Evolutionary conservation across 2,888 invertebrate genomes (phyloP).

Genomic region (Xanthia icteritia): DNA sequence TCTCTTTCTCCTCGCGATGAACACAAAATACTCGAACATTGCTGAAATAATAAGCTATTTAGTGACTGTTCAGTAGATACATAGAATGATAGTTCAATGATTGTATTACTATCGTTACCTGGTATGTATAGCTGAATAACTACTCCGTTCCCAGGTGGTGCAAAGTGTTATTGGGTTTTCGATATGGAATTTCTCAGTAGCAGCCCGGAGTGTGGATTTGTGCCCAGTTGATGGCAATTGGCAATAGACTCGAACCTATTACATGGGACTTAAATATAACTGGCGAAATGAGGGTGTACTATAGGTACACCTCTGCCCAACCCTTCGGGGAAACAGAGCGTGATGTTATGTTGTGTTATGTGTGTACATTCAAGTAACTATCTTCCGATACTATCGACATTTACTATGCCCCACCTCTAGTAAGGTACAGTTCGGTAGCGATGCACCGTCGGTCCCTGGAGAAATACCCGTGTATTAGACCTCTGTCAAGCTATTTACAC

Average conservation of each 20-base stretch:
- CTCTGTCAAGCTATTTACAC: slow-evolving; percentile 63
- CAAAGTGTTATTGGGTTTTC: not conserved
- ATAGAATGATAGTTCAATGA: not conserved
- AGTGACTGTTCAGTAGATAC: not conserved
- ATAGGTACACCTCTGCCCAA: not conserved
- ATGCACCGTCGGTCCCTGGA: slow-evolving; percentile 75
- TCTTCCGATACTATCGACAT: slow-evolving; percentile 19
- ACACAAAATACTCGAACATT: not conserved
- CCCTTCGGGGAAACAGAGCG: not conserved
- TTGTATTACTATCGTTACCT: not conserved
- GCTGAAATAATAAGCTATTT: not conserved
- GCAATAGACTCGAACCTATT: not conserved
- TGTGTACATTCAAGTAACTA: not conserved
- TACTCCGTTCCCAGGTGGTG: not conserved
- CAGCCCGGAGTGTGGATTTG: too few relatives aligned
- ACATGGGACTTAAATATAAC: not conserved
- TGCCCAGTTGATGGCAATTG: not conserved
- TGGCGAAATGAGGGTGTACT: too few relatives aligned
- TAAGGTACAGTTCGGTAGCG: slow-evolving; percentile 68
- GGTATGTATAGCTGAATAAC: not conserved
- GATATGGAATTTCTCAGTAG: not conserved
- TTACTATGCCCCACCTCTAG: slow-evolving; percentile 57
- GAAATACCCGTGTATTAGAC: slow-evolving; percentile 72
- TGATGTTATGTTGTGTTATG: not conserved
- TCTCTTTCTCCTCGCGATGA: not conserved